phyloP scores from a whole-genome alignment of 2,113 vertebrate genomes.

The Dermatemys mawii region DNA sequence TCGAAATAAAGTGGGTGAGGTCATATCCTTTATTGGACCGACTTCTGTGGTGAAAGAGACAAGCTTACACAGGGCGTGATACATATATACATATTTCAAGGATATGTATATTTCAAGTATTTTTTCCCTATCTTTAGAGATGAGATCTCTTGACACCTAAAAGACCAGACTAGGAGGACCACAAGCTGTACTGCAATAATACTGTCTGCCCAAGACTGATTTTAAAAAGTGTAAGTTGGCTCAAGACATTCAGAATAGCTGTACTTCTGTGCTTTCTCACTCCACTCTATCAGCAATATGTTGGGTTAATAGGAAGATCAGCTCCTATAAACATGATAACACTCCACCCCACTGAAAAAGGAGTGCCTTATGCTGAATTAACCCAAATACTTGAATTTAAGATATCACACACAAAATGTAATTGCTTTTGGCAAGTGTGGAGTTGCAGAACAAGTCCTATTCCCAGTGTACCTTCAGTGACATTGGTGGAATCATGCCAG shows the following conservation, averaged over 20 bases:
- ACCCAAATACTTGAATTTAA: constrained; percentile 17
- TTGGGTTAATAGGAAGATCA: constrained; percentile 4
- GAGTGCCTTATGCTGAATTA: not conserved
- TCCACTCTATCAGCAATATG: not conserved
- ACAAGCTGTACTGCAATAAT: constrained; percentile 29
- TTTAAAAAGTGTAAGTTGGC: constrained; percentile 37
- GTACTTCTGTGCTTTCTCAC: not conserved
- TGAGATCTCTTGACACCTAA: constrained; percentile 23
- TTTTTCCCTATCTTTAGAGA: constrained; percentile 26
- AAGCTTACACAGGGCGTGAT: constrained; percentile 7
- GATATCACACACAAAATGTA: too few relatives aligned
- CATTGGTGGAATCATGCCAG: not conserved
- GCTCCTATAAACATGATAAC: not conserved
- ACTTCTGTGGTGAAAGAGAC: not conserved
- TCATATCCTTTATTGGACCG: not conserved
- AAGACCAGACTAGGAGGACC: constrained; percentile 37
- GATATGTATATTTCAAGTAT: constrained; percentile 18
- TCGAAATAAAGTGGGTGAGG: not conserved
- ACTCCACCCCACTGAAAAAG: not conserved
- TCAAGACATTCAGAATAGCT: constrained; percentile 34
- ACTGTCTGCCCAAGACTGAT: not conserved
- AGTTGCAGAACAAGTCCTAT: not conserved
- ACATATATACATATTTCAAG: not conserved
- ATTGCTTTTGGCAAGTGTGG: too few relatives aligned
- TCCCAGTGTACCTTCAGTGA: constrained; percentile 12